Base-by-base conservation (phyloP, 2,888 invertebrate species). In the Agonum fuliginosum region DNA sequence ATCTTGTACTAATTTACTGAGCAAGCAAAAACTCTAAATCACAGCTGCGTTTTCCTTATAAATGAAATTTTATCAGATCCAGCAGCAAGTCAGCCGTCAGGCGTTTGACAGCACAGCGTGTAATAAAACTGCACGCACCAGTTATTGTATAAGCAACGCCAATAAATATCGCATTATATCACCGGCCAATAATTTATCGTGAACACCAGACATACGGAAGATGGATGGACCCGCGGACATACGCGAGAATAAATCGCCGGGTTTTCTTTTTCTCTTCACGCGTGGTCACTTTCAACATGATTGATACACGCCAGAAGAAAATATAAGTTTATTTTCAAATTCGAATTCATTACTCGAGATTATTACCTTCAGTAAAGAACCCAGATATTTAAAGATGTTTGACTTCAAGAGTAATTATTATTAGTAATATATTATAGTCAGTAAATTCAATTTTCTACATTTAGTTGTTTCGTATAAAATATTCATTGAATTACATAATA, bases 121-220 rank as follows among this genome's bases (percentile, higher is more conserved):
- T n/a, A 37, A 37, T 37, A 37, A 12, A 37, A 37, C 37, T 37
- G 37, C 37, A 37, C 37, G 37, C 37, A 37, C 30, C 24, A 58
- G 30, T 58, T 58, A 24, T 58, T 22, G 69, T 43, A 43, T 69
- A 69, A 69, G 43, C 67, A 67, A 20, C 19, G 22, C 20, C 69
- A 69, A 69, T 69, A 69, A 69, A 69, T 69, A 69, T 24, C 43
- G 27, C 43, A 69, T 69, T 69, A 69, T 43, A 41, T 24, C 54
- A 12, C 10, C n/a, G 54, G n/a, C 12, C 6, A 24, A 22, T 54
- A 54, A 54, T 54, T 54, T 54, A 54, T 54, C 54, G 54, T 3
- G 20, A 12, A 10, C 54, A 24, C 54, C 24, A 22, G 54, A 54
- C 54, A 5, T 22, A 12, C 37, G 5, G 41, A 69, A 69, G 69